Percentiles rank a stretch among this genome's conserved stretches.
phyloP scores from a whole-genome alignment of 2,797 vertebrate genomes.

The Buphagus erythrorhynchus region DNA sequence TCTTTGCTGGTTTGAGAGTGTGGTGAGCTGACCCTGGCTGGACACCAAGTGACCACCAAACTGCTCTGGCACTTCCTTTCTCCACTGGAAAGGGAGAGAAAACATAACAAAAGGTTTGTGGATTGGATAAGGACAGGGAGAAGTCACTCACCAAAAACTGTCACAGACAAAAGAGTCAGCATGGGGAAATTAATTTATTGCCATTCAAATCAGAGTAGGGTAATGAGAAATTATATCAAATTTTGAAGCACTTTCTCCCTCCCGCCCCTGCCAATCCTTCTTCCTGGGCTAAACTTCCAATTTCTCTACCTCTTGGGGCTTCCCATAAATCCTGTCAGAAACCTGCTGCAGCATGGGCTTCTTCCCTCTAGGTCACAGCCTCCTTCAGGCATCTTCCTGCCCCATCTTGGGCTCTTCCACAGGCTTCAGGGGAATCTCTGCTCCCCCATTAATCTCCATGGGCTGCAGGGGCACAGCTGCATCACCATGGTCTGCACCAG shows the following conservation, averaged over 20 bases:
- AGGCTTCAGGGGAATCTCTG: not conserved
- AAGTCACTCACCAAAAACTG: not conserved
- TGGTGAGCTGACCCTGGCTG: not conserved
- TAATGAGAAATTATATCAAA: not conserved
- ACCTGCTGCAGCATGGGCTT: not conserved
- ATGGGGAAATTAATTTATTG: not conserved
- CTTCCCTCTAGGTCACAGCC: not conserved
- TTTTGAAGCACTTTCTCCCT: not conserved
- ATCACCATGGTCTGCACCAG: not conserved
- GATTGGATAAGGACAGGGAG: not conserved
- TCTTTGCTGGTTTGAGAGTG: not conserved
- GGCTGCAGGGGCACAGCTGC: not conserved
- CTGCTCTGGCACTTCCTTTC: not conserved
- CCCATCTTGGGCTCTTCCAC: not conserved
- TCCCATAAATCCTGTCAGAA: not conserved
- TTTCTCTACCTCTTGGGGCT: not conserved
- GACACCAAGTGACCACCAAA: not conserved
- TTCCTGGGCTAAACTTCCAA: accelerated
- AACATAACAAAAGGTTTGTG: not conserved
- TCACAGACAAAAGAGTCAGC: not conserved
- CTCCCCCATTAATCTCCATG: not conserved
- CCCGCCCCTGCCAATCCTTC: not conserved
- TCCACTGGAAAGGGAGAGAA: not conserved
- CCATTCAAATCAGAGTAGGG: not conserved
- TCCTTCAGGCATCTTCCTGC: not conserved